Evolutionary conservation across 1,140 invertebrate genomes (phyloP).

Genomic region (Charaxes varanes): DNA sequence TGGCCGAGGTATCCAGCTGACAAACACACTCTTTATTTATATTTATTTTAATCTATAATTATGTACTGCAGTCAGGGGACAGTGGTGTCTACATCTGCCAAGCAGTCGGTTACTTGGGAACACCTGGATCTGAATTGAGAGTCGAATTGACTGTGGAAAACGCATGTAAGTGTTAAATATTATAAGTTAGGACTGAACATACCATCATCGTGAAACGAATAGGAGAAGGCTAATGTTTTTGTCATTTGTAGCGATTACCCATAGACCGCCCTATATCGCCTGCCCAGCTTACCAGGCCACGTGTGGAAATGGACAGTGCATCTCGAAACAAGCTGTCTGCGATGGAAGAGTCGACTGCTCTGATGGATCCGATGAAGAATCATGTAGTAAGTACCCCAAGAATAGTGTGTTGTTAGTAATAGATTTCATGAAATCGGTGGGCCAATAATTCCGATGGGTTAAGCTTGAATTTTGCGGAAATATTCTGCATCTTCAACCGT

Average conservation of each 20-base stretch:
- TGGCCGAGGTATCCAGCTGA: no score
- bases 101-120: conserved; percentile 79
- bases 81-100: conserved; percentile 89
- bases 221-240: no score
- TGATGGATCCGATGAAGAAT: conserved; percentile 92
- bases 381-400: conserved; percentile 91
- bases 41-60: no score
- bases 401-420: no score
- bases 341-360: conserved; percentile 87
- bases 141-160: conserved; percentile 41
- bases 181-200: conserved; percentile 3
- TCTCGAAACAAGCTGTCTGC: conserved; percentile 86
- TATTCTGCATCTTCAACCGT: no score
- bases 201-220: background rate
- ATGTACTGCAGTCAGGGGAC: conserved; percentile 76
- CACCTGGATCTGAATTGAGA: conserved; percentile 58
- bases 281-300: conserved; percentile 84
- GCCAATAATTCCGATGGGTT: no score
- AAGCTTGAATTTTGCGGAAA: no score
- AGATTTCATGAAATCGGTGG: no score
- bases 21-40: no score
- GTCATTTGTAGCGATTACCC: conserved; percentile 20
- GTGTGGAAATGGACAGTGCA: conserved; percentile 93
- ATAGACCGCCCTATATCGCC: conserved; percentile 67
- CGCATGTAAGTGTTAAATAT: conserved; percentile 31